A percentile compares a stretch with the other conserved stretches of the same genome.
These are phyloP conservation scores for Blastomussa wellsi DNA, from an alignment of 92 coral and sea anemone species.

Conservation along the genomic window DNA sequence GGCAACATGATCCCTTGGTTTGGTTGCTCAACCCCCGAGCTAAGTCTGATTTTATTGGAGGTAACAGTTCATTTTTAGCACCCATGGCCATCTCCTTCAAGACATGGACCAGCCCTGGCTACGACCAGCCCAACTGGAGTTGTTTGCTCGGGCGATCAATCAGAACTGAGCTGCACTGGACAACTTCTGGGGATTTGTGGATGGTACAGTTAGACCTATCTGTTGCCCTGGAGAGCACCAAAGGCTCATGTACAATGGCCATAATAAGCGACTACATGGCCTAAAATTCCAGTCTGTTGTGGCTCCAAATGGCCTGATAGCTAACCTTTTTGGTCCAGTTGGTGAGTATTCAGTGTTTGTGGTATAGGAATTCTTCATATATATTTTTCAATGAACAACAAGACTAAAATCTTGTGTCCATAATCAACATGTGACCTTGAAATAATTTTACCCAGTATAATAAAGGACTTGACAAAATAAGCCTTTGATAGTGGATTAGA, in stretches of 20 bases:
- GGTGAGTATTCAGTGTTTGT: slow-evolving; percentile 41
- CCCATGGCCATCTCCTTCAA: slow-evolving; percentile 21
- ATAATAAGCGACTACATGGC: slow-evolving; percentile 71
- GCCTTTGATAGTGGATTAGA: slow-evolving; percentile 24
- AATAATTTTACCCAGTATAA: slow-evolving; percentile 25
- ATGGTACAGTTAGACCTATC: no score
- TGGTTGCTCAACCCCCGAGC: slow-evolving; percentile 64
- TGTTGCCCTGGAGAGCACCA: slow-evolving; percentile 66
- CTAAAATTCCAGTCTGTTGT: slow-evolving; percentile 70
- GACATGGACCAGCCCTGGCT: slow-evolving; percentile 64
- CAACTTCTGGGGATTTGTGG: slow-evolving; percentile 81
- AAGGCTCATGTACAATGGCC: slow-evolving; percentile 67
- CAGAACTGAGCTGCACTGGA: slow-evolving; percentile 64
- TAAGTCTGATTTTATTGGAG: slow-evolving; percentile 47
- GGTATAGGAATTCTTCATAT: slow-evolving; percentile 25
- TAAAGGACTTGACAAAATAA: slow-evolving; percentile 18
- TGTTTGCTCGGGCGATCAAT: slow-evolving; percentile 56
- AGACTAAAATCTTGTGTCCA: slow-evolving; percentile 21
- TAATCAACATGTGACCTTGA: slow-evolving; percentile 29
- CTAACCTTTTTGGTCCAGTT: slow-evolving; percentile 74
- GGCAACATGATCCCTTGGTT: slow-evolving; percentile 62
- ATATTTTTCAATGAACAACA: slow-evolving; percentile 20
- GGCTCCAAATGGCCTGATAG: slow-evolving; percentile 73
- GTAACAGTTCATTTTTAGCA: slow-evolving; percentile 29
- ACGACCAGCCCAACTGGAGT: slow-evolving; percentile 49